phyloP scores from a whole-genome alignment of 2,113 vertebrate genomes.

The Hyperoodon ampullatus region DNA sequence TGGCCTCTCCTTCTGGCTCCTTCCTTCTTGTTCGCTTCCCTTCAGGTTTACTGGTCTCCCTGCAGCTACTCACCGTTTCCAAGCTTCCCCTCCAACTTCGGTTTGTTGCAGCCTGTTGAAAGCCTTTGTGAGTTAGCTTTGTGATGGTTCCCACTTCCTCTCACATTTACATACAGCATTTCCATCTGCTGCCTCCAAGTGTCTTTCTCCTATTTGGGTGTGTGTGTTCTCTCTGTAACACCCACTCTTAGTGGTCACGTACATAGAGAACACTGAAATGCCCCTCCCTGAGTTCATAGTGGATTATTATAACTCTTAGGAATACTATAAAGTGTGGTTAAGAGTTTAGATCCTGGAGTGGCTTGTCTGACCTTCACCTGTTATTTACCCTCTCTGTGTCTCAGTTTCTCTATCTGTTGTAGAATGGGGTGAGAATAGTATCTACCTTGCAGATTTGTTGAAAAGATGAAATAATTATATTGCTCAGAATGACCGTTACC shows the following conservation, averaged over 20 bases:
- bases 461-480: background rate
- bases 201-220: background rate
- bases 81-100: background rate
- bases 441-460: background rate
- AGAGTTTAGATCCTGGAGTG: background rate
- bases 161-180: background rate
- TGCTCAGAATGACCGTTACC: background rate
- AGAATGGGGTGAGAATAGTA: background rate
- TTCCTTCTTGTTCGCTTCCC: background rate
- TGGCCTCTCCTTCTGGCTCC: background rate
- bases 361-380: background rate
- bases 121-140: background rate
- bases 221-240: background rate
- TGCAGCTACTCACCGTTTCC: background rate
- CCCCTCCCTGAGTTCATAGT: background rate
- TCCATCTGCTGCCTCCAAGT: background rate
- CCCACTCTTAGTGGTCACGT: background rate
- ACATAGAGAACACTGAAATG: background rate
- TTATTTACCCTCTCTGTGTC: background rate
- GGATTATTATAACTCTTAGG: background rate
- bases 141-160: background rate
- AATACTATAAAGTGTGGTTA: background rate
- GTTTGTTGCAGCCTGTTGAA: background rate
- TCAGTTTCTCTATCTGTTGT: background rate
- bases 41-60: background rate